Evolutionary conservation across 2,888 invertebrate species (phyloP).

Genomic region (Ophion ellenae): DNA sequence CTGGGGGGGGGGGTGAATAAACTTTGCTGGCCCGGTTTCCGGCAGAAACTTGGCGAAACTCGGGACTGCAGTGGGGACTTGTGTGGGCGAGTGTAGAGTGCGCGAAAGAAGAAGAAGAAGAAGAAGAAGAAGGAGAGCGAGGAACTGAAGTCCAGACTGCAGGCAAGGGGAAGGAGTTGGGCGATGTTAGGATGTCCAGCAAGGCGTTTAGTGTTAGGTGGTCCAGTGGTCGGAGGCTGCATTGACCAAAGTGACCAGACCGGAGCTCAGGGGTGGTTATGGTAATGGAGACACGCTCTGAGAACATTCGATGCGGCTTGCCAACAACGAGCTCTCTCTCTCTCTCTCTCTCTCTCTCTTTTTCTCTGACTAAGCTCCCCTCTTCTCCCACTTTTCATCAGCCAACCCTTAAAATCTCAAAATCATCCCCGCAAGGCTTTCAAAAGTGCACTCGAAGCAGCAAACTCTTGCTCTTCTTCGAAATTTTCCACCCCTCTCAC

Average conservation of each 20-base stretch:
- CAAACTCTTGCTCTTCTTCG: no score
- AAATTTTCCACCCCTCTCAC: no score
- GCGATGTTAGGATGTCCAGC: conserved; percentile 46
- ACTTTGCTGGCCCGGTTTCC: conserved; percentile 58
- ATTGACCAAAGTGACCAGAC: conserved; percentile 43
- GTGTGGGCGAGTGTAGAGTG: background rate
- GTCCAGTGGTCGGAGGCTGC: conserved; percentile 46
- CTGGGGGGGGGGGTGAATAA: conserved; percentile 55
- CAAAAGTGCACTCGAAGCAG: no score
- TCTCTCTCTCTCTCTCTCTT: background rate
- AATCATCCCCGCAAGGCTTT: no score
- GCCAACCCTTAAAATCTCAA: no score
- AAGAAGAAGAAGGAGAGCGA: conserved; percentile 26
- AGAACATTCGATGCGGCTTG: conserved; percentile 61
- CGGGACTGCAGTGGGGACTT: conserved; percentile 4
- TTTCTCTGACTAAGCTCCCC: background rate
- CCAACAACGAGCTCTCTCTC: conserved; percentile 24
- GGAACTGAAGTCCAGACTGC: conserved; percentile 2
- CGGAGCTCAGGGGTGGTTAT: conserved; percentile 58
- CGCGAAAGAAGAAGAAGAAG: conserved; percentile 19
- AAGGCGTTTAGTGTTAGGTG: conserved; percentile 57
- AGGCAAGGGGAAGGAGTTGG: conserved; percentile 27
- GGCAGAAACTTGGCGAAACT: conserved; percentile 50
- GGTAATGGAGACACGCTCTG: conserved; percentile 65
- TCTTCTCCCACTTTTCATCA: no score